Evolutionary conservation across 2,113 vertebrate genomes (phyloP).

Genomic region (Rhinogobius similis): DNA sequence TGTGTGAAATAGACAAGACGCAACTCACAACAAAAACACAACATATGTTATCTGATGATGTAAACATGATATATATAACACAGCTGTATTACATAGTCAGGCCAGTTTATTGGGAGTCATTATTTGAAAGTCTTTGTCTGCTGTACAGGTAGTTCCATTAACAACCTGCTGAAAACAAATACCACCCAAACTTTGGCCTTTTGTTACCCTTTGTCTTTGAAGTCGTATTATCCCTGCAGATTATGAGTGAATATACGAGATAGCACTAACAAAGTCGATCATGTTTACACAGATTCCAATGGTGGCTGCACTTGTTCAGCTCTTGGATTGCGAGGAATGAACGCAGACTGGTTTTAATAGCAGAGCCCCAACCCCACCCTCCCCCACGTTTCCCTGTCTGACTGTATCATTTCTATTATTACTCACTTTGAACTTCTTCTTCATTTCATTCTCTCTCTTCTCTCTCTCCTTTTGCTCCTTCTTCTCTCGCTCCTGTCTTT

Average conservation of each 20-base stretch:
- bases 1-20: no score
- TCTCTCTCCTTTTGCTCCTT: constrained; percentile 70
- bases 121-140: no score
- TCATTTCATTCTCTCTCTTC: constrained; percentile 64
- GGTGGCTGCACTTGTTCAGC: background rate
- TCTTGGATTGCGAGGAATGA: constrained; percentile 62
- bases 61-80: no score
- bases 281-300: constrained; percentile 36
- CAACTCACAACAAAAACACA: no score
- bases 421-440: constrained; percentile 72
- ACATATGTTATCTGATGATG: no score
- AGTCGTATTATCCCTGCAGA: background rate
- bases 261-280: constrained; percentile 7
- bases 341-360: constrained; percentile 67
- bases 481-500: constrained; percentile 65
- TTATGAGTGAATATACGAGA: constrained; percentile 1
- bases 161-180: background rate
- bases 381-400: constrained; percentile 17
- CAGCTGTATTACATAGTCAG: no score
- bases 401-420: background rate
- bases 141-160: background rate
- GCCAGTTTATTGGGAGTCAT: no score
- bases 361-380: constrained; percentile 32
- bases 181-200: background rate
- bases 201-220: background rate